Percentiles rank a stretch among this genome's conserved stretches.
Evolutionary conservation across 2,888 invertebrate genomes (phyloP).

Genomic region (Hydraecia micacea): DNA sequence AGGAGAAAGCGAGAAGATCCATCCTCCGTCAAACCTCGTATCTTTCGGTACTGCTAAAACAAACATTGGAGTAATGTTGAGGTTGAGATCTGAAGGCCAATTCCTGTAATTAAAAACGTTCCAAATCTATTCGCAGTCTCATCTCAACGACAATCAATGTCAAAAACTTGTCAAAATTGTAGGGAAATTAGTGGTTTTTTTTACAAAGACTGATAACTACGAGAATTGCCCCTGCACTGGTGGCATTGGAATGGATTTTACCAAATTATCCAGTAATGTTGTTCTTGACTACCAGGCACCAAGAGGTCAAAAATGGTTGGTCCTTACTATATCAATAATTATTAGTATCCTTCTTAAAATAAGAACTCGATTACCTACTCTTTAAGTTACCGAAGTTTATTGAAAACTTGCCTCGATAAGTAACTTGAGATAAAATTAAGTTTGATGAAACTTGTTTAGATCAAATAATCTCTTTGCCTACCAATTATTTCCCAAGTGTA

Average conservation of each 20-base stretch:
- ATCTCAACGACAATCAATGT: too few species aligned
- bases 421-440: constrained; percentile 19
- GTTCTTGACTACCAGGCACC: neutral
- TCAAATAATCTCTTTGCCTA: constrained; percentile 5
- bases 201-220: too few species aligned
- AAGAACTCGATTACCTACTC: constrained; percentile 23
- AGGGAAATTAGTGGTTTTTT: too few species aligned
- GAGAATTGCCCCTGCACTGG: too few species aligned
- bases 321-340: constrained; percentile 12
- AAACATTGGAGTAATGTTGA: too few species aligned
- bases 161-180: too few species aligned
- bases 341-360: neutral
- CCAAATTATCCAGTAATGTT: neutral
- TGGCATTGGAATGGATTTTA: neutral
- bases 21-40: neutral
- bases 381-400: constrained; percentile 16
- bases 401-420: constrained; percentile 35
- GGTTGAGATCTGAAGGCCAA: neutral
- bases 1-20: neutral
- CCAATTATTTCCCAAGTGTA: constrained; percentile 8
- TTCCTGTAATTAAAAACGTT: too few species aligned
- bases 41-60: neutral
- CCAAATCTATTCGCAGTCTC: too few species aligned
- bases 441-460: constrained; percentile 20
- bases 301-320: too few species aligned